Evolutionary conservation across 2,888 invertebrate species (phyloP).

Genomic region (Scaptomyza reducta): DNA sequence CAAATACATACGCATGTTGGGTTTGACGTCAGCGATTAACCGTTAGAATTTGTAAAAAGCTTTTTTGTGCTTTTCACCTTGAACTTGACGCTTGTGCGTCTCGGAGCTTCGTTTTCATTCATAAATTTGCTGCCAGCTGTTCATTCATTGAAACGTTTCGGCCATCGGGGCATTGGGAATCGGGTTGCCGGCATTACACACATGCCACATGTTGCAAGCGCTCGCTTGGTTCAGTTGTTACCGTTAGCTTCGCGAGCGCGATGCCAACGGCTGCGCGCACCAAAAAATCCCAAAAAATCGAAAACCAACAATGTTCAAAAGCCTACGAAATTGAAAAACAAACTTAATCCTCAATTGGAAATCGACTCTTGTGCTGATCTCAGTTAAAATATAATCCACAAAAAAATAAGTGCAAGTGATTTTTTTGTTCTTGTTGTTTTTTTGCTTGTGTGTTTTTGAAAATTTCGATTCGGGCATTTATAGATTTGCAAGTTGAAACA

Average conservation of each 20-base stretch:
- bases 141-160: conserved; percentile 35
- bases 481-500: conserved; percentile 1
- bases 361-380: conserved; percentile 13
- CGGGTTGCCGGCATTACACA: conserved; percentile 14
- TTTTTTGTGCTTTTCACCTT: conserved; percentile 53
- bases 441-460: conserved; percentile 20
- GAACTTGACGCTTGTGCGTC: conserved; percentile 48
- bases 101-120: conserved; percentile 59
- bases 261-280: conserved; percentile 50
- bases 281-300: conserved; percentile 7
- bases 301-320: neutral
- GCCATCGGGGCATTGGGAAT: conserved; percentile 3
- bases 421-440: conserved; percentile 8
- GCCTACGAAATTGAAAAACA: neutral
- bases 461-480: conserved; percentile 4
- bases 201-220: conserved; percentile 72
- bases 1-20: neutral
- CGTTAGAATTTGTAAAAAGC: neutral
- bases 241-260: conserved; percentile 70
- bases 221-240: conserved; percentile 61
- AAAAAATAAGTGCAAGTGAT: neutral
- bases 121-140: conserved; percentile 39
- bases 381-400: neutral
- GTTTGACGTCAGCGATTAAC: neutral
- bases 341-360: neutral